phyloP scores from a whole-genome alignment of 2,888 invertebrate species.

The Yponomeuta cagnagella region DNA sequence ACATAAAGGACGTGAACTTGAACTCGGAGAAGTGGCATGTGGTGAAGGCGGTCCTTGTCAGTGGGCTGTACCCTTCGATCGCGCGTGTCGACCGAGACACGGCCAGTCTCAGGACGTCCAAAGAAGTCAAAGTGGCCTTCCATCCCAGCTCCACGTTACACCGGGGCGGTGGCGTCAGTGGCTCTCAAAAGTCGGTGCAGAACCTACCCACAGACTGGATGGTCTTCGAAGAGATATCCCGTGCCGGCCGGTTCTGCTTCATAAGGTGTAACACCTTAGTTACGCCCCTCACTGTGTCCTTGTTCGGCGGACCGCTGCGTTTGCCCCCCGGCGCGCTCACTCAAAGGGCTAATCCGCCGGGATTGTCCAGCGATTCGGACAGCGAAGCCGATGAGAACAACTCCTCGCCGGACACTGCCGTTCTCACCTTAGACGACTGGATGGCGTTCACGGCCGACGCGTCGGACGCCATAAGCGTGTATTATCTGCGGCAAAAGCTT shows the following conservation, averaged over 20 bases:
- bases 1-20: slow-evolving; percentile 86
- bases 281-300: slow-evolving; percentile 85
- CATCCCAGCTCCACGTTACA: slow-evolving; percentile 78
- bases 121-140: slow-evolving; percentile 69
- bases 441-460: slow-evolving; percentile 81
- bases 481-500: slow-evolving; percentile 83
- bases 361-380: slow-evolving; percentile 63
- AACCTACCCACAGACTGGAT: slow-evolving; percentile 88
- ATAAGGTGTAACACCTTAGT: slow-evolving; percentile 88
- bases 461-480: slow-evolving; percentile 79
- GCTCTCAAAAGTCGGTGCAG: slow-evolving; percentile 47
- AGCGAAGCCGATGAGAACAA: slow-evolving; percentile 59
- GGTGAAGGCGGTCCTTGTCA: slow-evolving; percentile 91
- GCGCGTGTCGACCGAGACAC: slow-evolving; percentile 82
- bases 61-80: slow-evolving; percentile 93
- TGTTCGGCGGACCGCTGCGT: slow-evolving; percentile 84
- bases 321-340: slow-evolving; percentile 68
- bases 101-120: slow-evolving; percentile 78
- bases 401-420: slow-evolving; percentile 51
- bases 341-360: slow-evolving; percentile 62
- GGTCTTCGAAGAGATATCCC: slow-evolving; percentile 89
- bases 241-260: slow-evolving; percentile 80
- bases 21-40: slow-evolving; percentile 93
- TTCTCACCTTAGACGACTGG: slow-evolving; percentile 84
- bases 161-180: slow-evolving; percentile 70